Evolutionary conservation across 53 echinoderm and acorn worm genomes (phyloP), one percentile per base, ranked within the genome.

Genomic region (Henricia sp.): DNA sequence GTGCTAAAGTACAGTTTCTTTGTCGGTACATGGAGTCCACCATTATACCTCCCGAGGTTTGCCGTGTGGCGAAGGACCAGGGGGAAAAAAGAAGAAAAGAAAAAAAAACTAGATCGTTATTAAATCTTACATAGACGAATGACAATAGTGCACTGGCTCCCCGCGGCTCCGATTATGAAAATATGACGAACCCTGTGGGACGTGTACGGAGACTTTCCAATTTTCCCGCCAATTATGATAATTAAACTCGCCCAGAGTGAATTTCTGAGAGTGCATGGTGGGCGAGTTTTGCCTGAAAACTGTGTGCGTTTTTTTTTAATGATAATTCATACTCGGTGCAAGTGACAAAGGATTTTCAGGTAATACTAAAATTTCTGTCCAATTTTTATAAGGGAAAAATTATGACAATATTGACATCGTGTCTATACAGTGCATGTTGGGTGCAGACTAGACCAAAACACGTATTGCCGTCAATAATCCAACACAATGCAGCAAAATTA

Each of bases 121-220:
- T 76, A 76, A 76, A 76, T 76, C 42, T 76, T 57, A 36, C 76
- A 76, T 57, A 76, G 76, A 24, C 42, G 76, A 76, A 40, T 58
- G 39, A 76, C 42, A 76, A 40, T 36, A 76, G 55, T 37, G 55
- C 56, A 55, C 40, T 9, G 34, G 11, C n/a, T 40, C 72, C 76
- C 76, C 43, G 58, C 13, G 76, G 76, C 28, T 25, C 30, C 41
- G 76, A 76, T 76, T 76, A 76, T 76, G 76, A 76, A 76, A 76
- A 76, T 76, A 76, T 55, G 17, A 34, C 37, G 36, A 38, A 72
- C 29, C 38, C 58, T 41, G 16, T 16, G 27, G n/a, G 59, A 28
- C 32, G 37, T 39, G 36, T 27, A 16, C 4, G 37, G 51, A 30
- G n/a, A 26, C 23, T 9, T 60, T 58, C 9, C 27, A 14, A 29